Conservation (phyloP, 2,113 vertebrate genomes). For the Nesospiza acunhae region DNA sequence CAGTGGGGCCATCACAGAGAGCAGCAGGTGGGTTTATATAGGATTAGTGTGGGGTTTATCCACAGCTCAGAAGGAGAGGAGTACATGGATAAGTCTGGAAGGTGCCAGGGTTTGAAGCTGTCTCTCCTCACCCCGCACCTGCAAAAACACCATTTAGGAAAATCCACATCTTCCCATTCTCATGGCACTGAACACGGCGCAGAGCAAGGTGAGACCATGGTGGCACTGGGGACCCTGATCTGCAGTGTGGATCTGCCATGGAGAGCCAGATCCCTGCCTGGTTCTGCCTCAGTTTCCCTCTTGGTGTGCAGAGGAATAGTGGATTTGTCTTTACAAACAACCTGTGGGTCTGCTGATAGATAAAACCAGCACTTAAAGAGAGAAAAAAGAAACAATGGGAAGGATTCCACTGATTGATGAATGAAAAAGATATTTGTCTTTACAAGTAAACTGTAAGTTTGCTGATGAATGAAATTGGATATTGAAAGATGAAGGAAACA, state of each 20-base stretch:
- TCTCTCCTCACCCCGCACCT: background rate
- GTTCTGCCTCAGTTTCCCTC: background rate
- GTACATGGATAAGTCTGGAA: rapidly evolving
- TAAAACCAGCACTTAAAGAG: no score
- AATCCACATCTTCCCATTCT: rapidly evolving
- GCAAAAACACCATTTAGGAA: background rate
- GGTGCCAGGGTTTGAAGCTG: rapidly evolving
- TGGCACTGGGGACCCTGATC: background rate
- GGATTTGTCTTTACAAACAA: no score
- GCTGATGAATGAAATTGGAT: no score
- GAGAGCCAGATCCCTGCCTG: background rate
- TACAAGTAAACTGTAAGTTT: no score
- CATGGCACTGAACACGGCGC: rapidly evolving
- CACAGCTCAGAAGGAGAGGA: background rate
- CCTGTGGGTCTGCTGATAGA: no score
- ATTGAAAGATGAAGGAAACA: no score
- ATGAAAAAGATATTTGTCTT: no score
- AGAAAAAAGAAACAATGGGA: no score
- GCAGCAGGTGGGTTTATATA: background rate
- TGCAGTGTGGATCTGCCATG: rapidly evolving
- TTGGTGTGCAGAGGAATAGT: background rate
- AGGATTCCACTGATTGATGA: no score
- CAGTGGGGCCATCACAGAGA: rapidly evolving
- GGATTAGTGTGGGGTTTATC: background rate
- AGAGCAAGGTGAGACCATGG: background rate